Base-by-base conservation (phyloP, 1,140 invertebrate species). In the Chymomyza costata region DNA sequence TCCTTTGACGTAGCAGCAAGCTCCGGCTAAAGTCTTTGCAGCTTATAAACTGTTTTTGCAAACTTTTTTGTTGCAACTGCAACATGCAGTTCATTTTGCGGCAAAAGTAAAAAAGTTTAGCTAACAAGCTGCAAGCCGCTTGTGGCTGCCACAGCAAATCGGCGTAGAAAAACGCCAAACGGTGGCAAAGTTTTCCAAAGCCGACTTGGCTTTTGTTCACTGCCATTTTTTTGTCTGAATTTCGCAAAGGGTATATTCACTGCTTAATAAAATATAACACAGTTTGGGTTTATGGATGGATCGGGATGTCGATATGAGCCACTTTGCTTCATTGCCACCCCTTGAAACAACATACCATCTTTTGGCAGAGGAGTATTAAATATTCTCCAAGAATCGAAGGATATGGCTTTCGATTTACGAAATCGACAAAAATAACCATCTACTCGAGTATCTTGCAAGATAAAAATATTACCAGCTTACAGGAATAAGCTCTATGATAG, bases 51-150 rank as follows among this genome's bases (percentile, higher is more conserved):
- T 25, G n/a, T 6, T 15, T 6, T 10, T 46, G 8, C 11, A 3
- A n/a, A 17, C 14, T 32, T 2, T 30, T 40, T 31, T 40, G 15
- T 45, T 45, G 10, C 40, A n/a, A 5, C 21, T 15, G 11, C 17
- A 15, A n/a, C 21, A 34, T 7, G 55, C 50, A 64, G 44, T 58
- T 58, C 48, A 48, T 53, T 65, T 50, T 45, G 46, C 39, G 41
- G 34, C 37, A 28, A 43, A 64, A 63, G 30, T 58, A 52, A 38
- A 30, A 49, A 16, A 14, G 14, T 43, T 44, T 30, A 21, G 41
- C 41, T 28, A 44, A 3, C 11, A 8, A 25, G 21, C n/a, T 32
- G 18, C 13, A 34, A 25, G 15, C 6, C n/a, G 19, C 25, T 6
- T 18, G 2, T 30, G 1, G 37, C 17, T 8, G 14, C 11, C 3